These are phyloP conservation scores for Drosophila mayaguana DNA, from an alignment of 2,888 invertebrate genomes.

Conservation along the genomic window DNA sequence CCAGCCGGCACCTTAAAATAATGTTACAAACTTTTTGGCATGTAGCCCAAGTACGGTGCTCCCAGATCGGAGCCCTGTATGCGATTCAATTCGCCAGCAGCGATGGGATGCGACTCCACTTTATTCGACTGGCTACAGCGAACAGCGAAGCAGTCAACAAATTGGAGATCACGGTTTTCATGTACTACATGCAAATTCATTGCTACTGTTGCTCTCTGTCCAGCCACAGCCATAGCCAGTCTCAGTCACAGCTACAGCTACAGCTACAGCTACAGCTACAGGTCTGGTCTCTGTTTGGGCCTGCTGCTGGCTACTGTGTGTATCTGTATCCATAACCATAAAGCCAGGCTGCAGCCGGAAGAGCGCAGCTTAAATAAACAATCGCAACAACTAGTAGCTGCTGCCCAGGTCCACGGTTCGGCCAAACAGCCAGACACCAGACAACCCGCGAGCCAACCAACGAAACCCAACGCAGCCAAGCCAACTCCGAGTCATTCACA, in stretches of 20 bases:
- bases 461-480: slow-evolving; percentile 26
- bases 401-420: slow-evolving; percentile 10
- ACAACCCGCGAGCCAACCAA: slow-evolving; percentile 18
- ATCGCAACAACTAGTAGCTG: slow-evolving; percentile 50
- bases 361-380: slow-evolving; percentile 72
- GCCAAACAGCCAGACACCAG: slow-evolving; percentile 3
- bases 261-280: slow-evolving; percentile 7
- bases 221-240: slow-evolving; percentile 26
- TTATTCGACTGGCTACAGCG: slow-evolving; percentile 38
- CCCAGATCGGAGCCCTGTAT: slow-evolving; percentile 67
- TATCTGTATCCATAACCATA: slow-evolving; percentile 72
- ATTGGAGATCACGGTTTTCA: slow-evolving; percentile 86
- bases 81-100: slow-evolving; percentile 64
- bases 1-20: slow-evolving; percentile 75
- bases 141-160: slow-evolving; percentile 73
- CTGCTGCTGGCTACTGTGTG: slow-evolving; percentile 57
- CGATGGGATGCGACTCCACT: slow-evolving; percentile 33
- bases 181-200: slow-evolving; percentile 85
- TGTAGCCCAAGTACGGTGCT: slow-evolving; percentile 70
- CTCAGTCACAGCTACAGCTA: background rate
- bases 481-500: slow-evolving; percentile 67
- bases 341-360: slow-evolving; percentile 67
- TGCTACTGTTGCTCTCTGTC: slow-evolving; percentile 82
- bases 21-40: slow-evolving; percentile 79
- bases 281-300: slow-evolving; percentile 25